Evolutionary conservation across 2,113 vertebrate genomes (phyloP).

Genomic region (Dicerorhinus sumatrensis): DNA sequence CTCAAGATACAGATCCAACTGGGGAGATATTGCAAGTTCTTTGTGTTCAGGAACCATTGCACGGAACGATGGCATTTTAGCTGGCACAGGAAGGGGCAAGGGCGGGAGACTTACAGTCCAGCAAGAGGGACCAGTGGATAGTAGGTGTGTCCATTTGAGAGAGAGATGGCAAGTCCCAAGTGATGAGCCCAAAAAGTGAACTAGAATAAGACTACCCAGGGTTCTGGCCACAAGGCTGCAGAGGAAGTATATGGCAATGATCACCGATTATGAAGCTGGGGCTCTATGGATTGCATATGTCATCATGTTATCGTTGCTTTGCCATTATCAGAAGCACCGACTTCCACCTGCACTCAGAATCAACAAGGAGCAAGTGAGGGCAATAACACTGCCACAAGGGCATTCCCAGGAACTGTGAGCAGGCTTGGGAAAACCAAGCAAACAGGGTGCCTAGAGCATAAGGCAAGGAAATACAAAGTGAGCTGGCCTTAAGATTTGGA

Average conservation of each 20-base stretch:
- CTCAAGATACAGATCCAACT: background rate
- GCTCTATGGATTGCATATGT: fast-evolving
- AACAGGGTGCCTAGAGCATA: background rate
- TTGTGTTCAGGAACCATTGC: background rate
- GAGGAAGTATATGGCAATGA: background rate
- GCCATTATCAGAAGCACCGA: fast-evolving
- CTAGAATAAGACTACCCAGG: background rate
- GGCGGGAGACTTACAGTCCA: too few species aligned
- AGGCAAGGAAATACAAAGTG: background rate
- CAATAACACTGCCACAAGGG: background rate
- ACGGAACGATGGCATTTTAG: background rate
- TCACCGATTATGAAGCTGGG: fast-evolving
- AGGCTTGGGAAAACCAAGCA: background rate
- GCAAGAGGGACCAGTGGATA: background rate
- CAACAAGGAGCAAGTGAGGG: fast-evolving
- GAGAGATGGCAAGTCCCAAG: fast-evolving
- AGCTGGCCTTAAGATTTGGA: background rate
- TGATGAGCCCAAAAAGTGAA: background rate
- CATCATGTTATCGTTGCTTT: fast-evolving
- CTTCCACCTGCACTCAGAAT: background rate
- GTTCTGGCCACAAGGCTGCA: background rate
- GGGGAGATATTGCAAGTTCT: background rate
- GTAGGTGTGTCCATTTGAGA: background rate
- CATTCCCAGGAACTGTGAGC: background rate
- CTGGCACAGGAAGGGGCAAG: background rate